phyloP scores from a whole-genome alignment of 2,113 vertebrate species.

The Brachypteracias leptosomus region DNA sequence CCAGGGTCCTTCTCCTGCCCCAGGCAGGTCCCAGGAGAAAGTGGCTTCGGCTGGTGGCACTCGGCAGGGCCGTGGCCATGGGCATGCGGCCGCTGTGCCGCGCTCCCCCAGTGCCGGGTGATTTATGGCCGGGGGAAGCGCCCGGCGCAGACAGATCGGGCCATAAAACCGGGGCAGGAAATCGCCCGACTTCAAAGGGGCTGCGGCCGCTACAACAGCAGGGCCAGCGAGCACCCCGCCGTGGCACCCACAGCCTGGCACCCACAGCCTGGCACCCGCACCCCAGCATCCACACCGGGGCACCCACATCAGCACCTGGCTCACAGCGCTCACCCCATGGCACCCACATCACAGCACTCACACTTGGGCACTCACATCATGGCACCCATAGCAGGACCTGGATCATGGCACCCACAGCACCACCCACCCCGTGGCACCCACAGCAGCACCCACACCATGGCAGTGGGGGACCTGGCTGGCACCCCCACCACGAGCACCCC shows the following conservation, averaged over 20 bases:
- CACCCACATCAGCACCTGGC: neutral
- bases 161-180: constrained; percentile 37
- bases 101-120: neutral
- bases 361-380: too few relatives aligned
- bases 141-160: neutral
- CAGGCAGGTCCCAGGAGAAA: neutral
- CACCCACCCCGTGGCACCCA: too few relatives aligned
- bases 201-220: neutral
- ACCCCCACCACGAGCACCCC: fast-evolving
- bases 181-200: constrained; percentile 20
- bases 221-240: neutral
- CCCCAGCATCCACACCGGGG: neutral
- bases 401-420: too few relatives aligned
- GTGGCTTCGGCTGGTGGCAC: neutral
- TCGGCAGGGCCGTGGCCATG: neutral
- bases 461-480: too few relatives aligned
- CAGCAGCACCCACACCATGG: too few relatives aligned
- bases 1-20: neutral
- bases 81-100: fast-evolving
- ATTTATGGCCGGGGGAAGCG: neutral
- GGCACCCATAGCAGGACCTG: too few relatives aligned
- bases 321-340: too few relatives aligned
- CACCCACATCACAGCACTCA: too few relatives aligned
- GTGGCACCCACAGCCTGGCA: neutral
- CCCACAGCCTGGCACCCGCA: neutral